phyloP scores from a whole-genome alignment of 2,888 invertebrate genomes.

The Cosmorhoe ocellata region DNA sequence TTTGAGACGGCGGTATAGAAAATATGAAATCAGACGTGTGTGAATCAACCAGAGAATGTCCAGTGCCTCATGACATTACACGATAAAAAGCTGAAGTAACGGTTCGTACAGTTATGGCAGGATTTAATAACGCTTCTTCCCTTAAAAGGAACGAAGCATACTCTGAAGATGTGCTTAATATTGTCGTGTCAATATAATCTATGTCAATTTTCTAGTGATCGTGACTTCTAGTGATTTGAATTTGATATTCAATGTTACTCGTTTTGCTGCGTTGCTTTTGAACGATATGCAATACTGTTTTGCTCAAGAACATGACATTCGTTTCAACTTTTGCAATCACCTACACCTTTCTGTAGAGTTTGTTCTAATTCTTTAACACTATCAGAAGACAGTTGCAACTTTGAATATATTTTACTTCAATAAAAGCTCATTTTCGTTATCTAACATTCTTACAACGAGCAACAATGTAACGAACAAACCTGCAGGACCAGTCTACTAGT shows the following conservation, averaged over 20 bases:
- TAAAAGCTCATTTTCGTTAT: constrained; percentile 1
- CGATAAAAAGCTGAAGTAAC: constrained; percentile 50
- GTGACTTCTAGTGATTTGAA: constrained; percentile 33
- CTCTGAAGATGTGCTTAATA: constrained; percentile 37
- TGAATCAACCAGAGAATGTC: constrained; percentile 7
- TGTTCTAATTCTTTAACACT: no score
- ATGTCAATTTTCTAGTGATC: constrained; percentile 47
- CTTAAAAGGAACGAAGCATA: constrained; percentile 61
- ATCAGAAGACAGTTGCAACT: no score
- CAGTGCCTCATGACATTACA: constrained; percentile 14
- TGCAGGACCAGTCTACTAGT: constrained; percentile 45
- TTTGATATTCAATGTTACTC: constrained; percentile 29
- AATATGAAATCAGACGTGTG: neutral
- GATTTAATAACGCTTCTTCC: constrained; percentile 69
- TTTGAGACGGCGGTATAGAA: neutral
- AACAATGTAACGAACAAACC: constrained; percentile 26
- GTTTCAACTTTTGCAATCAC: constrained; percentile 21
- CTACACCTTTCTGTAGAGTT: neutral
- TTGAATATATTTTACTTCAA: no score
- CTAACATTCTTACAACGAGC: constrained; percentile 6
- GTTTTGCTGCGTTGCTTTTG: constrained; percentile 19
- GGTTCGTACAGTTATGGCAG: constrained; percentile 66
- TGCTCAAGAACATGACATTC: constrained; percentile 30
- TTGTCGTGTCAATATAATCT: constrained; percentile 31
- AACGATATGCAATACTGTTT: constrained; percentile 27